These are phyloP conservation scores for Gandaritis pyraliata DNA, from an alignment of 2,888 invertebrate species.

Conservation along the genomic window DNA sequence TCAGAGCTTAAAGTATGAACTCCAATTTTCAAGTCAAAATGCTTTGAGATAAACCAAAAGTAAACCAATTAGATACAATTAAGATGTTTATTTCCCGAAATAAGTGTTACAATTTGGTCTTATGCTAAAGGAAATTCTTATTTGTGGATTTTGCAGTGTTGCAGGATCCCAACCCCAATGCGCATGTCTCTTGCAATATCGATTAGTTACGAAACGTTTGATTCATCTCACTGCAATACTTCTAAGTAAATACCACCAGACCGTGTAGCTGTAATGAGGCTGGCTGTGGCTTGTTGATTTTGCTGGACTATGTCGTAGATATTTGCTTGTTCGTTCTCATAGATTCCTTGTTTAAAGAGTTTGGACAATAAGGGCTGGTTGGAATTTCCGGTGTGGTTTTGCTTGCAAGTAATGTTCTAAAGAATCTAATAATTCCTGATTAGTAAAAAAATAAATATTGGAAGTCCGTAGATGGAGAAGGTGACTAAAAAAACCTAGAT, in stretches of 20 bases:
- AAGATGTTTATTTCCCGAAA: too few species aligned
- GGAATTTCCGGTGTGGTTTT: background rate
- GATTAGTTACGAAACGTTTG: constrained; percentile 16
- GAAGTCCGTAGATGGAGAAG: too few species aligned
- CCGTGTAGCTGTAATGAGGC: background rate
- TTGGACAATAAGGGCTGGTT: background rate
- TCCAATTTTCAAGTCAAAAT: too few species aligned
- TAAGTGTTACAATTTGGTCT: too few species aligned
- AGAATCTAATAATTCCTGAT: too few species aligned
- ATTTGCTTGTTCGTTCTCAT: constrained; percentile 11
- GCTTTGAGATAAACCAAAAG: too few species aligned
- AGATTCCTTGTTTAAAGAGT: background rate
- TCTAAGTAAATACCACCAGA: background rate
- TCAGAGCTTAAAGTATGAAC: too few species aligned
- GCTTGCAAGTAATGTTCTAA: background rate
- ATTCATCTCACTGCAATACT: constrained; percentile 19
- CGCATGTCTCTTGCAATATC: constrained; percentile 17
- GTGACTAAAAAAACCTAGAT: too few species aligned
- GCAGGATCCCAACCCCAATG: background rate
- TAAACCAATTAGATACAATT: too few species aligned
- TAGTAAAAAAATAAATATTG: too few species aligned
- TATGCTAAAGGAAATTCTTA: too few species aligned
- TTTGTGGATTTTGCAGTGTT: background rate
- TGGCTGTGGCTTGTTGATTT: constrained; percentile 1
- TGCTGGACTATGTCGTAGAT: background rate